Conservation (phyloP, 1,140 invertebrate genomes). For the Drosophila tani region DNA sequence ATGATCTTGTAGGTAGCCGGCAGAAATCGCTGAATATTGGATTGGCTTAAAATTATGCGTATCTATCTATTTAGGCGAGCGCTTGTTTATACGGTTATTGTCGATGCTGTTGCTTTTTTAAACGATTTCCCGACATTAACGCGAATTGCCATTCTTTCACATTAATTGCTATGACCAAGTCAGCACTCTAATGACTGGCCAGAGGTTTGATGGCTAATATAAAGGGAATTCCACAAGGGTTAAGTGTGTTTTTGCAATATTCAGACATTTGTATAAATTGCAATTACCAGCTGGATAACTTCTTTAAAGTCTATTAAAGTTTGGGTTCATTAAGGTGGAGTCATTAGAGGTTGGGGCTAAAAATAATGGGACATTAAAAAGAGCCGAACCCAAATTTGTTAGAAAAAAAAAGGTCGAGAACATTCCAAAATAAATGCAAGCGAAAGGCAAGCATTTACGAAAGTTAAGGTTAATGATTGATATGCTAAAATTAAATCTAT, state of each 20-base stretch:
- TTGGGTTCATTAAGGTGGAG: constrained; percentile 23
- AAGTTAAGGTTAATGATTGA: too few relatives aligned
- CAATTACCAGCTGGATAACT: constrained; percentile 33
- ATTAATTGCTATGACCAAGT: constrained; percentile 16
- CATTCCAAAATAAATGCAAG: not conserved
- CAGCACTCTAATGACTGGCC: constrained; percentile 13
- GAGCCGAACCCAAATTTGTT: not conserved
- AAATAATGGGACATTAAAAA: constrained; percentile 4
- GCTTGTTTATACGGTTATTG: constrained; percentile 45
- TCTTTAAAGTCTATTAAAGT: constrained; percentile 26
- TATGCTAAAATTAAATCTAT: too few relatives aligned
- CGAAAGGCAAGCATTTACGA: too few relatives aligned
- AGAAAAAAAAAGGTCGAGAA: not conserved
- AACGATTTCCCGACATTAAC: constrained; percentile 35
- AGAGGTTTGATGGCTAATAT: constrained; percentile 28
- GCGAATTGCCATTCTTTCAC: constrained; percentile 29
- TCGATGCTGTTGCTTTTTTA: constrained; percentile 31
- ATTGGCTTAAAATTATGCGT: constrained; percentile 37
- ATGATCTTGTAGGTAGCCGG: constrained; percentile 77
- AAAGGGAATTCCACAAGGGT: constrained; percentile 21
- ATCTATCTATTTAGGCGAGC: constrained; percentile 33
- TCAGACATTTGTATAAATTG: constrained; percentile 35
- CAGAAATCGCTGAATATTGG: constrained; percentile 55
- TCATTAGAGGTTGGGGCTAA: not conserved
- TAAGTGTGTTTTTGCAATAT: constrained; percentile 3